phyloP scores from a whole-genome alignment of 2,888 invertebrate genomes.

The Temnothorax unifasciatus region DNA sequence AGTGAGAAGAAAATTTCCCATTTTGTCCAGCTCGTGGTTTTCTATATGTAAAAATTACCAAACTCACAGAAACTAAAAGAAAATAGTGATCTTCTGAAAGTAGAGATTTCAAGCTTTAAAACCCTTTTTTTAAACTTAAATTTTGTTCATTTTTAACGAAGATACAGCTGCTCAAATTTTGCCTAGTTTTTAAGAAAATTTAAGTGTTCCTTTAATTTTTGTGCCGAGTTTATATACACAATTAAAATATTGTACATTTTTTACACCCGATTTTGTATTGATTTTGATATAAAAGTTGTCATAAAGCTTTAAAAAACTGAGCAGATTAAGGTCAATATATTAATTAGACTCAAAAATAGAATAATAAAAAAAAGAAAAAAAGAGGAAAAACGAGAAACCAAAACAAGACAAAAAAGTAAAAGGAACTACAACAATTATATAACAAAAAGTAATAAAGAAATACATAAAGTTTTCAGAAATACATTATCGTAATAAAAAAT shows the following conservation, averaged over 20 bases:
- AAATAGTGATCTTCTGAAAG: too few species aligned
- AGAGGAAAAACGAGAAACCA: background rate
- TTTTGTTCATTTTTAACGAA: too few species aligned
- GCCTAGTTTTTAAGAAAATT: too few species aligned
- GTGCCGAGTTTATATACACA: too few species aligned
- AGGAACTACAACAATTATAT: background rate
- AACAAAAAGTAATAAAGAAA: background rate
- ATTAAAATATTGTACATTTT: conserved; percentile 9
- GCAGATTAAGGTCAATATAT: background rate
- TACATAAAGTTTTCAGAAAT: background rate
- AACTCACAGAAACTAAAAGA: too few species aligned
- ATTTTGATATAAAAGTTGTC: conserved; percentile 8
- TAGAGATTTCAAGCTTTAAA: too few species aligned
- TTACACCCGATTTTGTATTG: background rate
- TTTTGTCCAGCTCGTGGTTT: too few species aligned
- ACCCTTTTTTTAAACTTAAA: too few species aligned
- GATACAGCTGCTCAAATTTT: too few species aligned
- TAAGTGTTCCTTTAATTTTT: too few species aligned
- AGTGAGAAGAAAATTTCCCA: too few species aligned
- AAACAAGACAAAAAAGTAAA: background rate
- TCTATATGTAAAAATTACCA: too few species aligned
- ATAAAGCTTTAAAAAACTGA: background rate
- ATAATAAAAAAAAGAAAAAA: background rate
- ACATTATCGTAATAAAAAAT: background rate
- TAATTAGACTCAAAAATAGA: background rate